These are phyloP conservation scores for Athene cunicularia DNA, from an alignment of 2,113 vertebrate genomes.

Conservation along the genomic window DNA sequence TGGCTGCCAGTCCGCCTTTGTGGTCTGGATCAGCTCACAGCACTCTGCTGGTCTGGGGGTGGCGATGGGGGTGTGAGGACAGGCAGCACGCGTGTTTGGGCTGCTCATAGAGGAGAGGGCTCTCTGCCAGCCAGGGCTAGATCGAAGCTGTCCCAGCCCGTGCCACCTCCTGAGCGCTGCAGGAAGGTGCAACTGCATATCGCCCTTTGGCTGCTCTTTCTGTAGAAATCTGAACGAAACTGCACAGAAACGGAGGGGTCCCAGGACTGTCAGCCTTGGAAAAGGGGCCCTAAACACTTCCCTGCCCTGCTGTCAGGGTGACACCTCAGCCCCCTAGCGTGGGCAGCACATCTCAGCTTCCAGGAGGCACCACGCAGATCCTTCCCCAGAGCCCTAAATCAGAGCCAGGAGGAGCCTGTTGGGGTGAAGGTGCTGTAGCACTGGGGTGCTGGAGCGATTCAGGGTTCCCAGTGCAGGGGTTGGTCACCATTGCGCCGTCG, in stretches of 20 bases:
- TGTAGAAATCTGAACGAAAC: neutral
- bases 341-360: neutral
- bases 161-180: neutral
- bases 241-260: neutral
- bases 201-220: neutral
- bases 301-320: neutral
- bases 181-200: rapidly evolving
- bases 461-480: neutral
- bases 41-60: neutral
- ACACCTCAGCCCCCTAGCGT: neutral
- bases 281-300: neutral
- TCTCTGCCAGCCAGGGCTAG: neutral
- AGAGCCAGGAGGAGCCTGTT: neutral
- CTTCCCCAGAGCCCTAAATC: neutral
- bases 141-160: neutral
- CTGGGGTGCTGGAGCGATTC: rapidly evolving
- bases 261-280: neutral
- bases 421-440: neutral
- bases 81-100: neutral
- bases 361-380: neutral
- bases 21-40: neutral
- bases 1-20: neutral
- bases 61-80: neutral
- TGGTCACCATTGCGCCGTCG: neutral
- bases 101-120: neutral